These are phyloP conservation scores for Drosophila mayaguana DNA, from an alignment of 2,888 invertebrate species.

Conservation along the genomic window DNA sequence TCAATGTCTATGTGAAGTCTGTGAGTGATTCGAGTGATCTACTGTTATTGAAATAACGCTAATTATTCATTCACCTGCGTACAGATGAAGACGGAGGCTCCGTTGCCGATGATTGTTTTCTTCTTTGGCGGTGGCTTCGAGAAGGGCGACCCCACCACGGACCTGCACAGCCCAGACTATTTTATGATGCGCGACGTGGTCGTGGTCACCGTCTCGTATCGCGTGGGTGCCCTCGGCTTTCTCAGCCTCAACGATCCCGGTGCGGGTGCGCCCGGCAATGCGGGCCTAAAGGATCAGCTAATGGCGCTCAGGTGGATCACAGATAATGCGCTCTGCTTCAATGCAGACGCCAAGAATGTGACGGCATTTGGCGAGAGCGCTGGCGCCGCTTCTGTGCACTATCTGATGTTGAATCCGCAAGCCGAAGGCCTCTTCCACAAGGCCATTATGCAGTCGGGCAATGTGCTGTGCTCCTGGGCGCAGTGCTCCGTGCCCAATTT, in stretches of 20 bases:
- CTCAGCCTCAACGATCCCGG: conserved; percentile 84
- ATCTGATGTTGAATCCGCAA: conserved; percentile 84
- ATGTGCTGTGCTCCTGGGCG: conserved; percentile 79
- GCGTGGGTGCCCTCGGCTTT: conserved; percentile 86
- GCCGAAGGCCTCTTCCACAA: conserved; percentile 84
- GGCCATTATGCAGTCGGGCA: conserved; percentile 83
- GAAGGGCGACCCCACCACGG: conserved; percentile 83
- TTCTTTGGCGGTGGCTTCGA: conserved; percentile 86
- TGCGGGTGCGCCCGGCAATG: conserved; percentile 86
- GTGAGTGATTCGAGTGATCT: conserved; percentile 55
- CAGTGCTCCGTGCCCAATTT: conserved; percentile 60
- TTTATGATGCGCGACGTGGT: conserved; percentile 85
- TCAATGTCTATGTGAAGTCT: conserved; percentile 85
- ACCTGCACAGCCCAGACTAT: conserved; percentile 85
- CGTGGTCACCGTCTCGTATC: conserved; percentile 85
- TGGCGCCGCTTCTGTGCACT: conserved; percentile 85
- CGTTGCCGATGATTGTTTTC: conserved; percentile 85
- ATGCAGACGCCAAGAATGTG: conserved; percentile 86
- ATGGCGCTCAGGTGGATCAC: conserved; percentile 86
- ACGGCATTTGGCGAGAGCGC: conserved; percentile 86
- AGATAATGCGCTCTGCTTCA: conserved; percentile 85
- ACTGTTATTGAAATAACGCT: not conserved
- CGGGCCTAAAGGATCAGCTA: conserved; percentile 86
- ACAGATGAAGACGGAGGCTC: conserved; percentile 52
- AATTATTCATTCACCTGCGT: not conserved